Conservation (phyloP, 2,113 vertebrate genomes). For the Odocoileus virginianus region DNA sequence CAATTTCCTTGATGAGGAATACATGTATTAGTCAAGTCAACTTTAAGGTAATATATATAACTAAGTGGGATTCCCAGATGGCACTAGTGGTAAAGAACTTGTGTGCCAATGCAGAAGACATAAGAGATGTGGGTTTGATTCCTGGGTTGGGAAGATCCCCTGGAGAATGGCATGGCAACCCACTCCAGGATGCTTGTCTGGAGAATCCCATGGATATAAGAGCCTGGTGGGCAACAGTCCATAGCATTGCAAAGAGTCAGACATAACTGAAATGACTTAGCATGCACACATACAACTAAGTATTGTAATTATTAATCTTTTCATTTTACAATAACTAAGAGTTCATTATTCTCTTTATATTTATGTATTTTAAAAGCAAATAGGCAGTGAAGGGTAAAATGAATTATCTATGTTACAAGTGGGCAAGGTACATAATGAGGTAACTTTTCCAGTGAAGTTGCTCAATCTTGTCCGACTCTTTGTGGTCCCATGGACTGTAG, state of each 20-base stretch:
- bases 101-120: not conserved
- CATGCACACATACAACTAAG: not conserved
- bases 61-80: not conserved
- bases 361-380: not conserved
- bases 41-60: not conserved
- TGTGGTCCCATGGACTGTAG: not conserved
- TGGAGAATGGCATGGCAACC: not conserved
- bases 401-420: not conserved
- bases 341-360: not conserved
- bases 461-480: not conserved
- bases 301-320: not conserved
- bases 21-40: not conserved
- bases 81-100: not conserved
- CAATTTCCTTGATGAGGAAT: not conserved
- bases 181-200: not conserved
- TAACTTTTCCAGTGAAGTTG: not conserved
- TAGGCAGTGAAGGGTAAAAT: not conserved
- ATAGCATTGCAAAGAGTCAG: rapidly evolving
- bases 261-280: not conserved
- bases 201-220: not conserved
- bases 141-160: not conserved
- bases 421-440: not conserved
- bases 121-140: not conserved
- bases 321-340: not conserved
- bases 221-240: not conserved